Evolutionary conservation across 64 coral and sea anemone species (phyloP).

Genomic region (Montipora efflorescens): DNA sequence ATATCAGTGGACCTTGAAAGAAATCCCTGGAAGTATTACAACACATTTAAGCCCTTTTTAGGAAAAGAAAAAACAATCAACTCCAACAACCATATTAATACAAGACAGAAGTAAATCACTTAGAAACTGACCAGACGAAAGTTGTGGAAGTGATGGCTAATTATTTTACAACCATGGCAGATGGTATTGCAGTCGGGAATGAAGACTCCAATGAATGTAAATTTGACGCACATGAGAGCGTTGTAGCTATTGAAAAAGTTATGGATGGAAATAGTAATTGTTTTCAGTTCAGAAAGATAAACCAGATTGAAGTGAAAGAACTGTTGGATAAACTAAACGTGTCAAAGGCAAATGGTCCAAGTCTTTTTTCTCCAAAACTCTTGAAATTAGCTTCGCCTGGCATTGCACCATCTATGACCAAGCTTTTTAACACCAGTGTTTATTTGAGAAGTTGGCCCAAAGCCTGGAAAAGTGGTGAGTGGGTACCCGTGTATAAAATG

Average conservation of each 20-base stretch:
- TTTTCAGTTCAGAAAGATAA: neutral
- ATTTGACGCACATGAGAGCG: slow-evolving; percentile 18
- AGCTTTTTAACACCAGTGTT: slow-evolving; percentile 12
- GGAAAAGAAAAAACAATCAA: too few species aligned
- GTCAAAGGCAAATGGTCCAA: neutral
- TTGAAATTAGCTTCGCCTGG: slow-evolving; percentile 16
- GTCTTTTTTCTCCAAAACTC: slow-evolving; percentile 20
- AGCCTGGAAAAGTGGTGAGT: slow-evolving; percentile 12
- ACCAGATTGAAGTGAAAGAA: neutral
- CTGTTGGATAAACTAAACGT: too few species aligned
- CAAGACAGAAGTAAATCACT: neutral
- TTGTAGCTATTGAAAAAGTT: neutral
- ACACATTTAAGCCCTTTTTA: too few species aligned
- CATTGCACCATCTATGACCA: neutral
- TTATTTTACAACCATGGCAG: slow-evolving; percentile 21
- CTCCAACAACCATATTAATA: neutral
- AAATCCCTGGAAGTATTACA: too few species aligned
- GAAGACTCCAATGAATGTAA: slow-evolving; percentile 14
- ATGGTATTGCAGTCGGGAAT: slow-evolving; percentile 12
- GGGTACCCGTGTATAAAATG: too few species aligned
- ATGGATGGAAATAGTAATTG: slow-evolving; percentile 3
- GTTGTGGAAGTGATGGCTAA: slow-evolving; percentile 11
- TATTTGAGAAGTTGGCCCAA: neutral
- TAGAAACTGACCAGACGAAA: neutral
- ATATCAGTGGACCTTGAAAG: too few species aligned